Evolutionary conservation across 2,888 invertebrate genomes (phyloP).

Genomic region (Plebejus melissa): DNA sequence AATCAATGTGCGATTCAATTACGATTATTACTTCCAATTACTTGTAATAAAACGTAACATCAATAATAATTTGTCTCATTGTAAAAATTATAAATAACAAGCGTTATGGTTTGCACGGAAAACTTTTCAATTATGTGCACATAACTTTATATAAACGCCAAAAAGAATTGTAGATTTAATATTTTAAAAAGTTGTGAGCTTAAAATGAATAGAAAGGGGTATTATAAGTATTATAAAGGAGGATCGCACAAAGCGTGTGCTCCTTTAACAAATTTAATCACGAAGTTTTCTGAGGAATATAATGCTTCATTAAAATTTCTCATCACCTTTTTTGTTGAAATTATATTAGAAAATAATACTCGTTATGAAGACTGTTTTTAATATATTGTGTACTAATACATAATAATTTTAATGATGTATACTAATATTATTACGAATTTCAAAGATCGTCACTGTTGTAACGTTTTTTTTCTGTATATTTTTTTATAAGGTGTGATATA

Average conservation of each 20-base stretch:
- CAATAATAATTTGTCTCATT: too few relatives aligned
- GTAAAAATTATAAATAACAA: not conserved
- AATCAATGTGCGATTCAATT: too few relatives aligned
- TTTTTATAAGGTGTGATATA: too few relatives aligned
- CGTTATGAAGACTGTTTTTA: not conserved
- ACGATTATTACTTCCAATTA: too few relatives aligned
- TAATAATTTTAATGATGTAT: too few relatives aligned
- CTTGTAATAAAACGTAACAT: too few relatives aligned
- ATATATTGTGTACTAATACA: not conserved
- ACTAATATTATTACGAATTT: too few relatives aligned
- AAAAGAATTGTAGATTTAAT: not conserved
- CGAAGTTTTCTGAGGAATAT: conserved; percentile 32
- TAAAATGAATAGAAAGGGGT: conserved; percentile 14
- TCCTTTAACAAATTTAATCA: conserved; percentile 18
- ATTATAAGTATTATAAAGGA: conserved; percentile 10
- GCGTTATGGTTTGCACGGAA: not conserved
- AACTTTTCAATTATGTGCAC: not conserved
- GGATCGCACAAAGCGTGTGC: not conserved
- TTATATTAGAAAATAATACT: not conserved
- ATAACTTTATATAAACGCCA: not conserved
- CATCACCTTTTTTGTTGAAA: not conserved
- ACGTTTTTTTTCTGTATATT: too few relatives aligned
- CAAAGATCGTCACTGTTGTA: too few relatives aligned
- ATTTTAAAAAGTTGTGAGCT: conserved; percentile 1
- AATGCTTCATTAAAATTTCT: conserved; percentile 44